Conservation (phyloP, 2,888 invertebrate genomes). For the Tetranychus piercei region DNA sequence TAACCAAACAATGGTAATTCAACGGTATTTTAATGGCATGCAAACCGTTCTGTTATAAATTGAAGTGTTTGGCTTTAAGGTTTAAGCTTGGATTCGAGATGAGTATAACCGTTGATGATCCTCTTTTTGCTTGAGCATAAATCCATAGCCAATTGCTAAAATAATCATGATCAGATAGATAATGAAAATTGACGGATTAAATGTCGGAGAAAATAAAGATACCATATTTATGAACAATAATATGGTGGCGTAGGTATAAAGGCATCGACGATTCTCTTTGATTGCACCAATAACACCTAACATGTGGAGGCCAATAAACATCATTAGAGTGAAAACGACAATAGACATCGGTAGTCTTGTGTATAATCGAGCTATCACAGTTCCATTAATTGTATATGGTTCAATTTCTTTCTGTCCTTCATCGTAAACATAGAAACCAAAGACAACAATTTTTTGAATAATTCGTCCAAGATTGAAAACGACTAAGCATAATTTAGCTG, state of each 20-base stretch:
- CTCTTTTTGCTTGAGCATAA: not conserved
- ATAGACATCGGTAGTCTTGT: not conserved
- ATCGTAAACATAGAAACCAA: not conserved
- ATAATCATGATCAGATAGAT: conserved; percentile 3
- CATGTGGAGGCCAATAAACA: not conserved
- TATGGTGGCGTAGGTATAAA: not conserved
- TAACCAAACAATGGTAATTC: too few species aligned
- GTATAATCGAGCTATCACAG: not conserved
- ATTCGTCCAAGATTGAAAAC: not conserved
- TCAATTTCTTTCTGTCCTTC: not conserved
- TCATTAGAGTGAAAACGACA: not conserved
- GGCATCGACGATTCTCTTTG: conserved; percentile 1
- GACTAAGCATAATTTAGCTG: conserved; percentile 1
- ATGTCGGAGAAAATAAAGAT: not conserved
- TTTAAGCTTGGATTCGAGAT: not conserved
- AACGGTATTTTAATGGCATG: too few species aligned
- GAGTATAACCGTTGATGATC: not conserved
- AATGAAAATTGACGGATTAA: conserved; percentile 2
- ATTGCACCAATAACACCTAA: not conserved
- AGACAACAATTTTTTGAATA: not conserved
- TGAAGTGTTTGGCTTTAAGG: too few species aligned
- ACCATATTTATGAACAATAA: not conserved
- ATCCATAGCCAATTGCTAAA: not conserved
- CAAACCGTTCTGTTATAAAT: too few species aligned
- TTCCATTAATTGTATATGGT: not conserved